phyloP scores from a whole-genome alignment of 1,140 invertebrate genomes.

The Adelges cooleyi region DNA sequence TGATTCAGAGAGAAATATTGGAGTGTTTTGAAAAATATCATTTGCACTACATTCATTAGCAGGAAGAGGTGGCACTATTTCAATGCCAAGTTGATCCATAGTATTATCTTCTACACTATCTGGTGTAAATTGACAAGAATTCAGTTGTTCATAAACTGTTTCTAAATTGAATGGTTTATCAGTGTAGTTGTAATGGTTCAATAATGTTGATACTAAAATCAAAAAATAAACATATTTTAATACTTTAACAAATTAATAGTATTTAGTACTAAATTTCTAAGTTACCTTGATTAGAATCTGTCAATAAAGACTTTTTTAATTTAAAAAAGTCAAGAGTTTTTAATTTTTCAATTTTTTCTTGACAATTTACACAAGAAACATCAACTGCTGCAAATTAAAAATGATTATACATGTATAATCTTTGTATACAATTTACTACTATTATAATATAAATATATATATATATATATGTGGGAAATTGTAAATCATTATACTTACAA shows the following conservation, averaged over 20 bases:
- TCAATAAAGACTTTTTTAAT: not conserved
- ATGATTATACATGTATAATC: no score
- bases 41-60: not conserved
- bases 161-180: constrained; percentile 5
- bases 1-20: not conserved
- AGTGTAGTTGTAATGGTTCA: constrained; percentile 10
- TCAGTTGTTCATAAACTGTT: not conserved
- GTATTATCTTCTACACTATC: constrained; percentile 4
- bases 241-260: not conserved
- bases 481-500: not conserved
- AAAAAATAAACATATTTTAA: not conserved
- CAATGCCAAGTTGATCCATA: constrained; percentile 22
- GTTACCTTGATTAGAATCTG: constrained; percentile 1
- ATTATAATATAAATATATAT: no score
- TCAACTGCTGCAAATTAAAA: not conserved
- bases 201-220: constrained; percentile 15
- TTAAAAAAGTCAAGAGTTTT: constrained; percentile 1
- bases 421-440: no score
- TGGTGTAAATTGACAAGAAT: not conserved
- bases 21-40: not conserved
- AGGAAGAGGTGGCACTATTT: not conserved
- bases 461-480: no score
- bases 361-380: constrained; percentile 6
- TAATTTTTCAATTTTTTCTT: constrained; percentile 17
- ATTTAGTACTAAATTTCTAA: not conserved